Evolutionary conservation across 2,113 vertebrate species (phyloP).

Genomic region (Potamarius usumacintae): DNA sequence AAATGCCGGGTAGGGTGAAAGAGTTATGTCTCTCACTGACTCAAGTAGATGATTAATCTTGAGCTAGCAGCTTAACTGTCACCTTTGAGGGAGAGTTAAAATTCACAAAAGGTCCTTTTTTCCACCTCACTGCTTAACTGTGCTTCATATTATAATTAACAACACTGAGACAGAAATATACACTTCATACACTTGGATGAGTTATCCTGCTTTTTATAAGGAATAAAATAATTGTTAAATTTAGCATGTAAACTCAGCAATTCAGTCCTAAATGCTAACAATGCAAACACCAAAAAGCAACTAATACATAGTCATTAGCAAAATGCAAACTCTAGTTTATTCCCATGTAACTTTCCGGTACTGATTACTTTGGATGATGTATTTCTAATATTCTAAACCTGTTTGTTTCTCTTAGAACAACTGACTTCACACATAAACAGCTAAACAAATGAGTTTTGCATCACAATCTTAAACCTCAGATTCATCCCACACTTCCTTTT

Average conservation of each 20-base stretch:
- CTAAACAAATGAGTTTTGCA: neutral
- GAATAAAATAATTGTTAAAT: slow-evolving; percentile 1
- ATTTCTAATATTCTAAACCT: neutral
- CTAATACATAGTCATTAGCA: neutral
- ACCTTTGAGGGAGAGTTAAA: slow-evolving; percentile 10
- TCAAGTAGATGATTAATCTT: slow-evolving; percentile 19
- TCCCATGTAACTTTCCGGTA: neutral
- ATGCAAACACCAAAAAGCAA: neutral
- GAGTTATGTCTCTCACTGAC: slow-evolving; percentile 8
- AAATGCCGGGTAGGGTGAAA: neutral
- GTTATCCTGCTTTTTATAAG: neutral
- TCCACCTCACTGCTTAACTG: slow-evolving; percentile 11
- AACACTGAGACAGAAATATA: slow-evolving; percentile 17
- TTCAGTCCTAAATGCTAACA: neutral
- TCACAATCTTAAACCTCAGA: neutral
- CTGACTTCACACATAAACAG: neutral
- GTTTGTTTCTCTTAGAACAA: neutral
- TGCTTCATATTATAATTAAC: slow-evolving; percentile 22
- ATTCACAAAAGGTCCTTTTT: slow-evolving; percentile 2
- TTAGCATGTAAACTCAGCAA: neutral
- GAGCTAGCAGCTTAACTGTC: neutral
- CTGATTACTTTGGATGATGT: neutral
- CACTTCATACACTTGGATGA: neutral
- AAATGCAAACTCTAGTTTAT: neutral
- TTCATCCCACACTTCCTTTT: neutral